These are phyloP conservation scores for Drosophila pandora DNA, from an alignment of 1,140 invertebrate species.

Conservation along the genomic window DNA sequence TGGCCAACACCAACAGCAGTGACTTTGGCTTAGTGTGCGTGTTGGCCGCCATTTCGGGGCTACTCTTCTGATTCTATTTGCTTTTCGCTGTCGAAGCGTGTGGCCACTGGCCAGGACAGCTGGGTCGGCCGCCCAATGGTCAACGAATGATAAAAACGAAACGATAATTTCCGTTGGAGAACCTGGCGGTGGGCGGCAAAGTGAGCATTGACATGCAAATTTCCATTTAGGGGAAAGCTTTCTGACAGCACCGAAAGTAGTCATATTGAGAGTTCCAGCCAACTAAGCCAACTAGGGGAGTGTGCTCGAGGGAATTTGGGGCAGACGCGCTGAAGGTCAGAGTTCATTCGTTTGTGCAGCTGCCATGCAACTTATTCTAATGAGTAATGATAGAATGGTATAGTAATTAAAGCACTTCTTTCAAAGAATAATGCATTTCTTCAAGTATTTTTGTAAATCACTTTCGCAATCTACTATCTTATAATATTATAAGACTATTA, in stretches of 20 bases:
- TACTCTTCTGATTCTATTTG: constrained; percentile 37
- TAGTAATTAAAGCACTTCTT: too few relatives aligned
- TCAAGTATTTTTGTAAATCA: background rate
- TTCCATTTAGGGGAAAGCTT: constrained; percentile 69
- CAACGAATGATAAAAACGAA: constrained; percentile 53
- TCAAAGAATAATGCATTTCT: too few relatives aligned
- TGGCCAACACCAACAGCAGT: constrained; percentile 5
- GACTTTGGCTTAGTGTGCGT: constrained; percentile 38
- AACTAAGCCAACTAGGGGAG: background rate
- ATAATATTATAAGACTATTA: too few relatives aligned
- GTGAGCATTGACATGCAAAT: constrained; percentile 71
- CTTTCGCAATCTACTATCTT: too few relatives aligned
- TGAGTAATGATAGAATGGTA: background rate
- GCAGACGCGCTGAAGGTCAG: constrained; percentile 25
- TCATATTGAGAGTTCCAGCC: background rate
- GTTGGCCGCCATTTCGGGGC: constrained; percentile 32
- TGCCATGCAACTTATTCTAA: constrained; percentile 8
- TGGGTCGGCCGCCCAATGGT: constrained; percentile 29
- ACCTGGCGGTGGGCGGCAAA: constrained; percentile 42
- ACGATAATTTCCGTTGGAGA: constrained; percentile 65
- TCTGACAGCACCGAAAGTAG: constrained; percentile 45
- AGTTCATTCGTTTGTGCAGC: constrained; percentile 14
- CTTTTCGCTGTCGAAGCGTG: constrained; percentile 17
- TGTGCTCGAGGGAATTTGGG: background rate
- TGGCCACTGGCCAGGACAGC: constrained; percentile 18